phyloP scores from a whole-genome alignment of 2,797 vertebrate genomes.

The Picus viridis region DNA sequence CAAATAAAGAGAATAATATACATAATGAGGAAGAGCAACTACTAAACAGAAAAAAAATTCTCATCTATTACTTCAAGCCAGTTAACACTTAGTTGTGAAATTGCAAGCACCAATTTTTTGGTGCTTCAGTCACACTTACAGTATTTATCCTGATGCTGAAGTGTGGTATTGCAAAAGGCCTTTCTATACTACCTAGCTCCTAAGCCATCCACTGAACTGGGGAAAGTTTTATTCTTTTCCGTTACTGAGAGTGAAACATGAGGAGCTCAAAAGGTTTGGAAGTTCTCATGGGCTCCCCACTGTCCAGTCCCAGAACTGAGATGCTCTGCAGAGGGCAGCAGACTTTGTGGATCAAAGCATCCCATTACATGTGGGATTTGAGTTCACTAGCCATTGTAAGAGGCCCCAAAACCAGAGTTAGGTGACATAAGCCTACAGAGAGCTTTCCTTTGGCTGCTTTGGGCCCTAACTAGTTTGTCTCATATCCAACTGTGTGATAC shows the following conservation, averaged over 20 bases:
- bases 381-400: background rate
- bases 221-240: background rate
- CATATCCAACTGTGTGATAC: background rate
- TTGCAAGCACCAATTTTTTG: background rate
- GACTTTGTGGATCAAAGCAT: slow-evolving; percentile 18
- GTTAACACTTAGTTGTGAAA: background rate
- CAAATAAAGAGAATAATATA: background rate
- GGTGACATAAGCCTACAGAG: background rate
- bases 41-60: background rate
- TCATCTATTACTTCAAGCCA: background rate
- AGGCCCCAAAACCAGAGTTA: background rate
- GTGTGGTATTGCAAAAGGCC: background rate
- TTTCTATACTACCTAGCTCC: background rate
- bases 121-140: background rate
- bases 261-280: slow-evolving; percentile 39
- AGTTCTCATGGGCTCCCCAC: slow-evolving; percentile 37
- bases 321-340: background rate
- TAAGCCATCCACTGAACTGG: background rate
- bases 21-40: background rate
- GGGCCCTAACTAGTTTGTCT: background rate
- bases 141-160: background rate
- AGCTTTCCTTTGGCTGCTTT: background rate
- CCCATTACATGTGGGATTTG: background rate
- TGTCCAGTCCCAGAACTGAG: background rate
- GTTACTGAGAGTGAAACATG: background rate